Percentiles rank a stretch among this genome's conserved stretches.
phyloP scores from a whole-genome alignment of 2,888 invertebrate species.

The Lamellibrachia satsuma region DNA sequence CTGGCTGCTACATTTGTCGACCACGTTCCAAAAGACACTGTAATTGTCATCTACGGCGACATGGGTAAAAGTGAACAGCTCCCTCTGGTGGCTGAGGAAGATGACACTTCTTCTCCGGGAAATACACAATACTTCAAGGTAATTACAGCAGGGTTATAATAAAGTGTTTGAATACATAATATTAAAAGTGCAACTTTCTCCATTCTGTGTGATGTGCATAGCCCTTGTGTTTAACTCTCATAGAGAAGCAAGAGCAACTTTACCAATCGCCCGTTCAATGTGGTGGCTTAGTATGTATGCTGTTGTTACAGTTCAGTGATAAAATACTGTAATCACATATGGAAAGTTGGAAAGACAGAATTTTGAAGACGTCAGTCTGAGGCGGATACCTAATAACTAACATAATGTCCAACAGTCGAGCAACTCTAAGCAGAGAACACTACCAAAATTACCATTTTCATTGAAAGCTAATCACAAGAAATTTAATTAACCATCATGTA shows the following conservation, averaged over 20 bases:
- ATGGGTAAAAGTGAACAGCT: conserved; percentile 51
- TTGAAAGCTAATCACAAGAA: background rate
- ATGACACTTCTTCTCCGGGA: conserved; percentile 51
- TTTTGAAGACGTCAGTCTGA: background rate
- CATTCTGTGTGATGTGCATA: too few species aligned
- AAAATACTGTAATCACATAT: too few species aligned
- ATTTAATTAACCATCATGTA: too few species aligned
- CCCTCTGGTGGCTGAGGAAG: conserved; percentile 25
- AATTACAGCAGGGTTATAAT: background rate
- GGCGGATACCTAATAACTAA: background rate
- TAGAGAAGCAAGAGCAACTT: background rate
- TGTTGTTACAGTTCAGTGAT: background rate
- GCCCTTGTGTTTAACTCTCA: too few species aligned
- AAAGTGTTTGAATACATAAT: background rate
- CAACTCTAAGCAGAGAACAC: background rate
- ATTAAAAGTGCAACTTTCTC: too few species aligned
- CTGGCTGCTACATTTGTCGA: background rate
- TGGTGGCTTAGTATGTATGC: background rate
- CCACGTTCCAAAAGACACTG: background rate
- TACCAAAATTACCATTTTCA: background rate
- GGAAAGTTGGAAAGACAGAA: background rate
- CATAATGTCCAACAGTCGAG: background rate
- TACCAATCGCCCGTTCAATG: background rate
- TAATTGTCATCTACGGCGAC: conserved; percentile 57
- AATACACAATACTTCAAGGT: conserved; percentile 59